Conservation (phyloP, 2,113 vertebrate genomes). For the Pollimyrus isidori region DNA sequence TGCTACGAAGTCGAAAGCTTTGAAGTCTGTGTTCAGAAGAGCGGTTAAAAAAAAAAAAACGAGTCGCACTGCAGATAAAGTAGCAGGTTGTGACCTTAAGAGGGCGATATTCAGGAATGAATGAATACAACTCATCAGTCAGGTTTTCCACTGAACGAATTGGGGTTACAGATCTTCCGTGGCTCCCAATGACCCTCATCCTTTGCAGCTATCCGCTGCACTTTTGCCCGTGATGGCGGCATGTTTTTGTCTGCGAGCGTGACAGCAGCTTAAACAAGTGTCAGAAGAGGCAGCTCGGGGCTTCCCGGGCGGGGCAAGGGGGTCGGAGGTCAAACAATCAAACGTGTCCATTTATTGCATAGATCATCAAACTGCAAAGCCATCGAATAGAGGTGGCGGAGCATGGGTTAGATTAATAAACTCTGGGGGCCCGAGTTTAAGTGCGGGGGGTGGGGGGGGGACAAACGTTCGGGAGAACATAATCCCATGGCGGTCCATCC, state of each 20-base stretch:
- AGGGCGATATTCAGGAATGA: neutral
- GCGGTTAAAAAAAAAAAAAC: neutral
- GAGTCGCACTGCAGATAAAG: neutral
- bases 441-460: slow-evolving; percentile 67
- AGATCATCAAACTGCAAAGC: slow-evolving; percentile 78
- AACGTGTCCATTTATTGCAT: slow-evolving; percentile 77
- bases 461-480: slow-evolving; percentile 56
- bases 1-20: slow-evolving; percentile 1
- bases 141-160: neutral
- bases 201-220: neutral
- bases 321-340: slow-evolving; percentile 79
- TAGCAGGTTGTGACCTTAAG: neutral
- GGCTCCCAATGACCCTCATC: neutral
- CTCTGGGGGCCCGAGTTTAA: slow-evolving; percentile 68
- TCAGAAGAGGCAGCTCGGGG: slow-evolving; percentile 1
- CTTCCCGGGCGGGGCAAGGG: slow-evolving; percentile 29
- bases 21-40: neutral
- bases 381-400: slow-evolving; percentile 70
- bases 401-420: slow-evolving; percentile 78
- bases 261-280: slow-evolving; percentile 13
- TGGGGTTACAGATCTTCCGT: neutral
- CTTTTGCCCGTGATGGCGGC: neutral
- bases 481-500: slow-evolving; percentile 66
- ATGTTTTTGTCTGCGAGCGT: neutral
- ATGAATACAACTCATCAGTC: neutral